phyloP scores from a whole-genome alignment of 2,888 invertebrate species.

The Lasioglossum calceatum region DNA sequence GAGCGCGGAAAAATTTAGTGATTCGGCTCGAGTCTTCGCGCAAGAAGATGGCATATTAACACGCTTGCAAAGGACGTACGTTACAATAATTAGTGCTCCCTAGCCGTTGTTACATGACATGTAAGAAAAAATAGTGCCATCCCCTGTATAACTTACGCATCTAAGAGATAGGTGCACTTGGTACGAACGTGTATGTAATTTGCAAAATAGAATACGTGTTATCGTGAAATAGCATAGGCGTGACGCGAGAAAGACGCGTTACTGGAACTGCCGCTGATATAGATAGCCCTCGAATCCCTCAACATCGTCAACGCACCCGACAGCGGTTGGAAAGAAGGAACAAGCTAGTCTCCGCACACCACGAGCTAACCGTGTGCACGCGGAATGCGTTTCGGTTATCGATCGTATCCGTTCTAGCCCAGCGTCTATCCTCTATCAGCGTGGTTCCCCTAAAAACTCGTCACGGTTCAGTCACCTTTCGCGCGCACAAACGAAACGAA shows the following conservation, averaged over 20 bases:
- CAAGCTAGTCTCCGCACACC: background rate
- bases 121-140: slow-evolving; percentile 66
- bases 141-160: slow-evolving; percentile 53
- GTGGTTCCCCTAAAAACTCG: slow-evolving; percentile 13
- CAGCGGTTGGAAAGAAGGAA: slow-evolving; percentile 59
- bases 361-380: background rate
- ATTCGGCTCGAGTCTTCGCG: slow-evolving; percentile 1
- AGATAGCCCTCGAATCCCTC: slow-evolving; percentile 48
- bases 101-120: slow-evolving; percentile 48
- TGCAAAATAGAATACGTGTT: slow-evolving; percentile 40
- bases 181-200: slow-evolving; percentile 39
- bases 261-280: slow-evolving; percentile 27
- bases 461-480: slow-evolving; percentile 3
- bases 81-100: slow-evolving; percentile 50
- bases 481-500: background rate
- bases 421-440: slow-evolving; percentile 25
- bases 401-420: background rate
- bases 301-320: slow-evolving; percentile 50
- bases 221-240: slow-evolving; percentile 44
- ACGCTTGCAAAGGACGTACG: slow-evolving; percentile 51
- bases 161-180: slow-evolving; percentile 52
- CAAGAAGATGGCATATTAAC: slow-evolving; percentile 47
- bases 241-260: slow-evolving; percentile 26
- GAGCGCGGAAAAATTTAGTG: background rate
- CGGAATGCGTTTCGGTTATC: background rate